Conservation (phyloP, 2,797 vertebrate species). For the Diglossa cyanea region DNA sequence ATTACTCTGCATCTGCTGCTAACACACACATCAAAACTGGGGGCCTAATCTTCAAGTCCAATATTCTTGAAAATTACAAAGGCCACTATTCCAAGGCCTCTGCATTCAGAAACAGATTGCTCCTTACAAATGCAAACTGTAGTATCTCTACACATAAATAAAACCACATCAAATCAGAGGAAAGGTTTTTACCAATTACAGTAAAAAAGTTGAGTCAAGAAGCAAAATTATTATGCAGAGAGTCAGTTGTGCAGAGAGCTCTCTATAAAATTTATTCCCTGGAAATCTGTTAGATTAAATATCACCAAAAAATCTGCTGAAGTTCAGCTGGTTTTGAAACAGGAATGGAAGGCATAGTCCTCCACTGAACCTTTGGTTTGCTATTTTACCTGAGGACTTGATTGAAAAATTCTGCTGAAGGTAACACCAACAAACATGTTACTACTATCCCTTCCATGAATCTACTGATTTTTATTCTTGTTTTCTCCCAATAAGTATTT, state of each 20-base stretch:
- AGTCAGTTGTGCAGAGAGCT: background rate
- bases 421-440: background rate
- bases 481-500: background rate
- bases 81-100: background rate
- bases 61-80: background rate
- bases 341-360: background rate
- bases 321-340: background rate
- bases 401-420: background rate
- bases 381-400: background rate
- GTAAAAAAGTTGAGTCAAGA: background rate
- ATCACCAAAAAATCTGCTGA: background rate
- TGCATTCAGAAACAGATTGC: background rate
- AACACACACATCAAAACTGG: background rate
- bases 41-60: background rate
- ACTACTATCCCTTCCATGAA: background rate
- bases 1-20: background rate
- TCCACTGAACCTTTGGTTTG: background rate
- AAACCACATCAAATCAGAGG: background rate
- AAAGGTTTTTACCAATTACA: background rate
- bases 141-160: background rate
- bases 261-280: background rate
- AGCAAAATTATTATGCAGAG: background rate
- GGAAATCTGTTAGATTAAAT: background rate
- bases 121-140: background rate
- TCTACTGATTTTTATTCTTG: background rate